These are phyloP conservation scores for Chloroclysta siterata DNA, from an alignment of 2,888 invertebrate species.

Conservation along the genomic window DNA sequence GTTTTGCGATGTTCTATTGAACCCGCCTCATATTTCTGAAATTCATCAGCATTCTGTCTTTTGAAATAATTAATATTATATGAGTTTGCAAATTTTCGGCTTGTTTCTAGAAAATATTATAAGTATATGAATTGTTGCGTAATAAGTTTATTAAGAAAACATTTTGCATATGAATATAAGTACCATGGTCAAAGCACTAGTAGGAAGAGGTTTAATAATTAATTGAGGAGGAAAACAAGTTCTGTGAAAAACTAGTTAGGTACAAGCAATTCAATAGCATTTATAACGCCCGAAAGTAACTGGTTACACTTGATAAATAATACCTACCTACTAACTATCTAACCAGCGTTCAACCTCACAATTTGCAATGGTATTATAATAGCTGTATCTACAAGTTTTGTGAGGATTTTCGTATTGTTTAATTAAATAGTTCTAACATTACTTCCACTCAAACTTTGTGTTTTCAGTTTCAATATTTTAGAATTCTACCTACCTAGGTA, in stretches of 20 bases:
- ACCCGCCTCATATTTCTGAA: background rate
- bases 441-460: background rate
- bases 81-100: background rate
- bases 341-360: too few species aligned
- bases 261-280: background rate
- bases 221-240: slow-evolving; percentile 5
- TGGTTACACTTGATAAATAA: background rate
- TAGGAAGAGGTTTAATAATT: slow-evolving; percentile 2
- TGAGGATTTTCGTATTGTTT: background rate
- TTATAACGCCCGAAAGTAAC: background rate
- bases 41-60: background rate
- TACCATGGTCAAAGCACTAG: background rate
- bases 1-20: background rate
- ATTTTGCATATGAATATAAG: too few species aligned
- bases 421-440: background rate
- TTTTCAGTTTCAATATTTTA: background rate
- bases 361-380: too few species aligned
- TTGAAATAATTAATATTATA: too few species aligned
- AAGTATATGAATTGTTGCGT: too few species aligned
- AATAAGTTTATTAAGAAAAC: too few species aligned
- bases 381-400: too few species aligned
- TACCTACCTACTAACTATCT: background rate
- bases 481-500: too few species aligned
- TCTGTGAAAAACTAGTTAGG: background rate
- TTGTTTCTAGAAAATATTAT: background rate